Conservation (phyloP, 2,888 invertebrate species). For the Papilio protenor region DNA sequence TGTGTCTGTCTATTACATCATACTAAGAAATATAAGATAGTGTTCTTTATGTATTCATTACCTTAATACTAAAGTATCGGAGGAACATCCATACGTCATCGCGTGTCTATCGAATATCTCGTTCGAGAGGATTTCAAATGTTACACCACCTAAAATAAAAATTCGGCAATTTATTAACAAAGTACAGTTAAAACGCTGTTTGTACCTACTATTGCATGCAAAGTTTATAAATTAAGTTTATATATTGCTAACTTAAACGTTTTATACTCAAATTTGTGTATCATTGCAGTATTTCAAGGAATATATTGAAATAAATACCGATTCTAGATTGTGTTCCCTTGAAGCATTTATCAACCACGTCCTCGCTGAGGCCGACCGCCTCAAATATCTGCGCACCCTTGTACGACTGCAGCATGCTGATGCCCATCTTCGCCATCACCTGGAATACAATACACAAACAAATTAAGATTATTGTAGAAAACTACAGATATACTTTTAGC, state of each 20-base stretch:
- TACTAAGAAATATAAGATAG: neutral
- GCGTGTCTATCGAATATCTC: conserved; percentile 94
- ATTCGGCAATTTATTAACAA: conserved; percentile 1
- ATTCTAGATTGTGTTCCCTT: conserved; percentile 88
- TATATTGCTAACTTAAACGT: too few species aligned
- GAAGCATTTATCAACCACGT: conserved; percentile 98
- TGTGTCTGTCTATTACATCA: too few species aligned
- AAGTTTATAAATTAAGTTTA: too few species aligned
- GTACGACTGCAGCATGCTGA: conserved; percentile 98
- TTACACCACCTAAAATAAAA: conserved; percentile 90
- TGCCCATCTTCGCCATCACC: conserved; percentile 83
- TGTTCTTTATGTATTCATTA: conserved; percentile 52
- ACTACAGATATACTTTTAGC: neutral
- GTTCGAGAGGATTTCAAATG: conserved; percentile 92
- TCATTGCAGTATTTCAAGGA: too few species aligned
- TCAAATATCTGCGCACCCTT: conserved; percentile 99
- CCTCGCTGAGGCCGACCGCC: conserved; percentile 96
- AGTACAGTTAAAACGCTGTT: conserved; percentile 43
- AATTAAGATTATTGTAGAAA: neutral
- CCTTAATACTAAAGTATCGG: conserved; percentile 89
- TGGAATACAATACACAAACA: neutral
- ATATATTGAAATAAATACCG: conserved; percentile 59
- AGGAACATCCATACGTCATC: conserved; percentile 88
- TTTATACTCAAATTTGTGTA: too few species aligned
- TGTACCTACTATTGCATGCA: too few species aligned